phyloP scores from a whole-genome alignment of 2,797 vertebrate genomes.

The Falco naumanni region DNA sequence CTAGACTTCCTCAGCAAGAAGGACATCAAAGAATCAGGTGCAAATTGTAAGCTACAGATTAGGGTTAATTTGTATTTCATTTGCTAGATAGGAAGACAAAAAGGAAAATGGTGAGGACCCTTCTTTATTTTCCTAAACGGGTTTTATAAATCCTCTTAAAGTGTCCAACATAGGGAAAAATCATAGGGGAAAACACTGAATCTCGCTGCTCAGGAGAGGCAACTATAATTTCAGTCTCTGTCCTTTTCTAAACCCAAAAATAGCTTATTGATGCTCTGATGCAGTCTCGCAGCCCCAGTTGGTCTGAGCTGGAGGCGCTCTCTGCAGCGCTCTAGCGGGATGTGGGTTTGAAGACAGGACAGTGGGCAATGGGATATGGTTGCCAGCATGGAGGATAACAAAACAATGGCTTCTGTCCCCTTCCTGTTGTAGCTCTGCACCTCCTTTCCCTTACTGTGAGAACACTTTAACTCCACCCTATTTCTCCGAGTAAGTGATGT shows the following conservation, averaged over 20 bases:
- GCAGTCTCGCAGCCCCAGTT: neutral
- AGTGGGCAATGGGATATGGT: neutral
- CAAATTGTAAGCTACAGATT: neutral
- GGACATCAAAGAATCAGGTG: neutral
- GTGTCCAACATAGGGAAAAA: neutral
- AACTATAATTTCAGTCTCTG: neutral
- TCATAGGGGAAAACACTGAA: neutral
- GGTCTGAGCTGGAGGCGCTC: neutral
- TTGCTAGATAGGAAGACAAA: neutral
- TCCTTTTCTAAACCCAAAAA: neutral
- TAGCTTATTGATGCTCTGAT: neutral
- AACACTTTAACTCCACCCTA: neutral
- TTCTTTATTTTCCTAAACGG: neutral
- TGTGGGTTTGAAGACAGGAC: neutral
- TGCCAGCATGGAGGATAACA: neutral
- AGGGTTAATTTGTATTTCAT: neutral
- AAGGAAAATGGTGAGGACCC: neutral
- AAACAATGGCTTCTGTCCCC: neutral
- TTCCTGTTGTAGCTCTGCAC: neutral
- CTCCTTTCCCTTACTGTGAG: accelerated
- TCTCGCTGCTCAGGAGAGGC: neutral
- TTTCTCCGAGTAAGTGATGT: neutral
- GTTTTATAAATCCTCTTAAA: neutral
- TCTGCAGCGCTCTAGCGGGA: neutral
- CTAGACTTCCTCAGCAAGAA: neutral